These are phyloP conservation scores for Pygoscelis antarcticus DNA, from an alignment of 2,113 vertebrate species.

Conservation along the genomic window DNA sequence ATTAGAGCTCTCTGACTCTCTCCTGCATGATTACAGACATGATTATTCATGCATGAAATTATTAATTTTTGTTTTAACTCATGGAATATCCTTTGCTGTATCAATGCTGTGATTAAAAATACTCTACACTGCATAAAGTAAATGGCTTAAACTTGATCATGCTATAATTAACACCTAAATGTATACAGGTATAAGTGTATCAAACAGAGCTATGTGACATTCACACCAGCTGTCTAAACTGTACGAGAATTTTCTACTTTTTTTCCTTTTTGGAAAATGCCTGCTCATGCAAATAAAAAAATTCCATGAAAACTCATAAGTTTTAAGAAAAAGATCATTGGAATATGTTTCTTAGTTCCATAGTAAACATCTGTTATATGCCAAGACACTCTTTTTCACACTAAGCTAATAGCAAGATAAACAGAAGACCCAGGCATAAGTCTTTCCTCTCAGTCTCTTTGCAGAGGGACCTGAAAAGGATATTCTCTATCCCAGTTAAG, in stretches of 20 bases:
- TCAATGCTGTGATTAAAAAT: conserved; percentile 1
- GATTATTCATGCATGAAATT: conserved; percentile 32
- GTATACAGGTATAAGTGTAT: background rate
- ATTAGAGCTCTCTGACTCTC: background rate
- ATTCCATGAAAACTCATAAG: background rate
- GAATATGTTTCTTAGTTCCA: background rate
- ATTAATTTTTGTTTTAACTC: conserved; percentile 49
- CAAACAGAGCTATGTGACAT: background rate
- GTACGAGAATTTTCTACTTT: background rate
- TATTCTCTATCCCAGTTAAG: background rate
- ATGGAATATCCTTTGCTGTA: background rate
- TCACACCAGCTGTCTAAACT: background rate
- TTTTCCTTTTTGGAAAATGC: background rate
- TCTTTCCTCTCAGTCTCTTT: background rate
- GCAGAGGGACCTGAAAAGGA: background rate
- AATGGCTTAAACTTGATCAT: background rate
- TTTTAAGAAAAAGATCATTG: background rate
- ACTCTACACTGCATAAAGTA: background rate
- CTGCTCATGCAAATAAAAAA: background rate
- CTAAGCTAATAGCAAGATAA: background rate
- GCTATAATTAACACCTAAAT: background rate
- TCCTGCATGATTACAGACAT: background rate
- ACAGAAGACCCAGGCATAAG: background rate
- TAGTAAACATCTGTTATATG: background rate
- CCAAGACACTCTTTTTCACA: background rate